phyloP scores from a whole-genome alignment of 2,888 invertebrate species.

The Syrista parreyssii region DNA sequence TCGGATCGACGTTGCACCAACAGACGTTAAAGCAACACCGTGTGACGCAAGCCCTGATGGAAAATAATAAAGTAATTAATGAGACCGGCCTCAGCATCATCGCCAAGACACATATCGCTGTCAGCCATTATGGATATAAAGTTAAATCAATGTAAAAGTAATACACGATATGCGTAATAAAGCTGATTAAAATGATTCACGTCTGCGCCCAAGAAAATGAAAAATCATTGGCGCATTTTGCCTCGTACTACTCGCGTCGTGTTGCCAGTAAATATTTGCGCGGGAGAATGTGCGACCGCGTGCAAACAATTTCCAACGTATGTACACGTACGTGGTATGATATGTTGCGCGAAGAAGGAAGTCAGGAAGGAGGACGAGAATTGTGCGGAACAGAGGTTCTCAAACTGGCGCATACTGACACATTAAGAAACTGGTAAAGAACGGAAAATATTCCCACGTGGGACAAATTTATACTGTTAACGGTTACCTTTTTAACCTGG shows the following conservation, averaged over 20 bases:
- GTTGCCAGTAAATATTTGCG: background rate
- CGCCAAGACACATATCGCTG: background rate
- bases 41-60: background rate
- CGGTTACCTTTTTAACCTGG: constrained; percentile 11
- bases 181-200: background rate
- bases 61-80: background rate
- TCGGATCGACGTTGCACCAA: no score
- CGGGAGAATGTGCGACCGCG: background rate
- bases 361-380: background rate
- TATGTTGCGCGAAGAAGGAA: background rate
- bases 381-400: background rate
- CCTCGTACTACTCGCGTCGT: background rate
- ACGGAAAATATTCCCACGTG: background rate
- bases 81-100: background rate
- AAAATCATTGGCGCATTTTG: background rate
- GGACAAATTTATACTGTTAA: background rate
- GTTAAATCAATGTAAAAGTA: background rate
- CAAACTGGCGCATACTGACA: background rate
- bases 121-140: background rate
- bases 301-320: background rate
- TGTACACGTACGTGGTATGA: background rate
- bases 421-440: background rate
- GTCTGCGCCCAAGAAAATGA: background rate
- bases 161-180: background rate
- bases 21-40: no score